These are phyloP conservation scores for Pygoscelis antarcticus DNA, from an alignment of 2,113 vertebrate species.

Conservation along the genomic window DNA sequence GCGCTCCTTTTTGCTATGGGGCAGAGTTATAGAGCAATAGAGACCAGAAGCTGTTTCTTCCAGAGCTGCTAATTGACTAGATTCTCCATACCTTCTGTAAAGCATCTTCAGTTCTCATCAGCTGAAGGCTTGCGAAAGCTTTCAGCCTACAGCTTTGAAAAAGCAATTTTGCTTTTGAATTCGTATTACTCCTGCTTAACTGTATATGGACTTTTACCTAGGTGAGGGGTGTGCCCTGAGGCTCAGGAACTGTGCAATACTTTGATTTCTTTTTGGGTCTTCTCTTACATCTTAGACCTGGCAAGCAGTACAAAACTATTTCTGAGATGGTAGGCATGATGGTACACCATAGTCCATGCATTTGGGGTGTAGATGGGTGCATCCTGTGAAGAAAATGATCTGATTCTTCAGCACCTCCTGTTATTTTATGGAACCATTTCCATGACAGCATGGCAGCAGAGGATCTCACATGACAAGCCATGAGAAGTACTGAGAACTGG, in stretches of 20 bases:
- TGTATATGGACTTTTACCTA: not conserved
- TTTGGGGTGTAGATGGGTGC: not conserved
- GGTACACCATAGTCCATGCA: accelerated
- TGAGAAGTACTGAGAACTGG: slow-evolving; percentile 47
- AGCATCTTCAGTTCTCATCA: not conserved
- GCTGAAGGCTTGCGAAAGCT: not conserved
- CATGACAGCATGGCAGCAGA: slow-evolving; percentile 5
- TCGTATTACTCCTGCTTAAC: not conserved
- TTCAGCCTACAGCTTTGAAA: not conserved
- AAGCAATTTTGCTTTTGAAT: not conserved
- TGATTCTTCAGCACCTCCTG: not conserved
- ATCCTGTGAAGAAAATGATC: not conserved
- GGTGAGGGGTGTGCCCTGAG: not conserved
- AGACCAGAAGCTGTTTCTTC: not conserved
- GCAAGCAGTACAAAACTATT: not conserved
- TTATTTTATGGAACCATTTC: slow-evolving; percentile 26
- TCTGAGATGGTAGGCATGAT: not conserved
- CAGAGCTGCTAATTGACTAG: not conserved
- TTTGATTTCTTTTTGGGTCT: not conserved
- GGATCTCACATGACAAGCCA: slow-evolving; percentile 11
- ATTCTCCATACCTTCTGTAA: not conserved
- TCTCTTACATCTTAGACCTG: not conserved
- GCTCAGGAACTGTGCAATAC: not conserved
- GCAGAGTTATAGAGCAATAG: not conserved
- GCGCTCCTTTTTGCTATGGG: not conserved